Evolutionary conservation across 2,888 invertebrate species (phyloP), one percentile per base, ranked within the genome.

Genomic region (Tenthredo livida): DNA sequence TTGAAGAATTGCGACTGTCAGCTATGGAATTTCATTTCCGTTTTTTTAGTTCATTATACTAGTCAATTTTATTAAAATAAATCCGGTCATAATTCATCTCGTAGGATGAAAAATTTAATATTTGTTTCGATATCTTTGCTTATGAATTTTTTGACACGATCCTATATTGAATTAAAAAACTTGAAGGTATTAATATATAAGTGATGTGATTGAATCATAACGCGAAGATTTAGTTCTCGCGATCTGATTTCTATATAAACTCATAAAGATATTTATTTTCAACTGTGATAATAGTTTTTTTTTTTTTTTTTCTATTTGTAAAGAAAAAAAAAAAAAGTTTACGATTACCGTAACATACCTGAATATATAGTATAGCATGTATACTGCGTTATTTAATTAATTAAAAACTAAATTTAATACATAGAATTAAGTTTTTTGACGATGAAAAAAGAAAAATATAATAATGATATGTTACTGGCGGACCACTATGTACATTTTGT

Each of bases 211-310:
- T 21, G 40, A 43, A 17, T 43, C n/a, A 61, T 80, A n/a, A 58
- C 78, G 33, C 25, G 7, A 29, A 40, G 17, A 15, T 40, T 58
- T 9, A 40, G 21, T 83, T 47, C 17, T 65, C 9, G n/a, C 70
- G 67, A 83, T 83, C 67, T 83, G 65, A 70, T 67, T 70, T 67
- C 29, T 15, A 29, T 2, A 80, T 12, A 70, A 83, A 67, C 65
- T 67, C 58, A 21, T 70, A 25, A 29, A 70, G 17, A 80, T 83
- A 67, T 33, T 80, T 33, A 83, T 83, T 65, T 83, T 67, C 25
- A 67, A 83, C 83, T 83, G 83, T 83, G 83, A 83, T 83, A 83
- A 83, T 67, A 67, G 70, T 47, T 83, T 83, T 80, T 61, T 29
- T 29, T 4, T 61, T 47, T 83, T 83, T 80, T 61, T 80, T 61